These are phyloP conservation scores for Drosophila fuyamai DNA, from an alignment of 1,140 invertebrate species.

Conservation along the genomic window DNA sequence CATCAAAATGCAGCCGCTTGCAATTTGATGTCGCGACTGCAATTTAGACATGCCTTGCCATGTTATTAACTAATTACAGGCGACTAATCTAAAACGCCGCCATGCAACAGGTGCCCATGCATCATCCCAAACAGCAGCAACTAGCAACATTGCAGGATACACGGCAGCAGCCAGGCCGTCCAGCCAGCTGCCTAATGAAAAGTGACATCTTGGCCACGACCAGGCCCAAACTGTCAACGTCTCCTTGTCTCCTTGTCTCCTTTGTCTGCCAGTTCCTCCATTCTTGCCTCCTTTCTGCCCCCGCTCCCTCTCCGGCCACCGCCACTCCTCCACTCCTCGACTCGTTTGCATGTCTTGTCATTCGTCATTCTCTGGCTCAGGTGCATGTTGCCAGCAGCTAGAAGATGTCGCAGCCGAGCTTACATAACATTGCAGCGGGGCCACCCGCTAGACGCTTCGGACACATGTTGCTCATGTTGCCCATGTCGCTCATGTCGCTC, in stretches of 20 bases:
- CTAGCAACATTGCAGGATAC: conserved; percentile 37
- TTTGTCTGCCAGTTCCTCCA: conserved; percentile 30
- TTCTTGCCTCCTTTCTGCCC: not conserved
- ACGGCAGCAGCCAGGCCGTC: conserved; percentile 10
- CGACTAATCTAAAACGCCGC: conserved; percentile 84
- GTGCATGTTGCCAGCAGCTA: conserved; percentile 75
- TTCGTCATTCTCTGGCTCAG: conserved; percentile 72
- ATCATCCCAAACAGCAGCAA: conserved; percentile 59
- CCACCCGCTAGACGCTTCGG: conserved; percentile 69
- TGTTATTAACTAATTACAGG: conserved; percentile 85
- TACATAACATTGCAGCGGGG: conserved; percentile 46
- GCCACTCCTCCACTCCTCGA: not conserved
- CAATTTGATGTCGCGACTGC: conserved; percentile 75
- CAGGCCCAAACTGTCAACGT: conserved; percentile 81
- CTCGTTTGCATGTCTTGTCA: conserved; percentile 79
- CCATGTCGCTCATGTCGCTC: conserved; percentile 45
- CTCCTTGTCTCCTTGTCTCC: conserved; percentile 65
- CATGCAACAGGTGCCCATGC: conserved; percentile 77
- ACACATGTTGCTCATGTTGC: conserved; percentile 73
- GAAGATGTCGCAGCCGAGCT: conserved; percentile 69
- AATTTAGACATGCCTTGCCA: conserved; percentile 84
- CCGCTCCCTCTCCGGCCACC: not conserved
- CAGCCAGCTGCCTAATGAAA: conserved; percentile 77
- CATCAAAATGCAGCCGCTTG: conserved; percentile 62
- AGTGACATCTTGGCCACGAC: conserved; percentile 82